Percentiles rank a stretch among this genome's conserved stretches.
Evolutionary conservation across 2,797 vertebrate species (phyloP).

Genomic region (Champsocephalus gunnari): DNA sequence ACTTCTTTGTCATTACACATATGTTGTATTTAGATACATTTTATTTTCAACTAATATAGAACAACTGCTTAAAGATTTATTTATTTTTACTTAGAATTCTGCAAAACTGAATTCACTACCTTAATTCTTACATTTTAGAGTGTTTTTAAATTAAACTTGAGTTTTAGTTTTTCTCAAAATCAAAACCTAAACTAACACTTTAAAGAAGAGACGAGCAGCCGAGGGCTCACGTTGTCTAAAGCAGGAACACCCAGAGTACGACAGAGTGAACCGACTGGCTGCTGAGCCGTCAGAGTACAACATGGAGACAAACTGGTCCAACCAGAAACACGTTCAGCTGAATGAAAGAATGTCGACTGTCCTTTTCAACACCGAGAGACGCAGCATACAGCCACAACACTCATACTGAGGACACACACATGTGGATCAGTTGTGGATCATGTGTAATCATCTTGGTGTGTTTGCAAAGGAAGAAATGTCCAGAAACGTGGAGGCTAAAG

Average conservation of each 20-base stretch:
- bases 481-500: not conserved
- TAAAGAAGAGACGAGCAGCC: not conserved
- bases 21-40: not conserved
- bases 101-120: not conserved
- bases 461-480: not conserved
- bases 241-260: slow-evolving; percentile 6
- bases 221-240: not conserved
- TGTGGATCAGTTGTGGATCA: not conserved
- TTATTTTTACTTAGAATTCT: not conserved
- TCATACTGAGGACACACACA: not conserved
- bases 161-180: not conserved
- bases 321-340: slow-evolving; percentile 37
- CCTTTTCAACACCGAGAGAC: not conserved
- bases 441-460: not conserved
- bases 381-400: slow-evolving; percentile 8
- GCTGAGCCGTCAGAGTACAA: slow-evolving; percentile 13
- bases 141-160: not conserved
- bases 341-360: not conserved
- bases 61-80: too few species aligned
- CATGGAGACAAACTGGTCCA: slow-evolving; percentile 69
- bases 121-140: not conserved
- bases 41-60: not conserved
- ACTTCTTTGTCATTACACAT: not conserved
- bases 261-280: not conserved
- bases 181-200: not conserved